A percentile compares a stretch with the other conserved stretches of the same genome.
phyloP scores from a whole-genome alignment of 2,888 invertebrate species.

The Xestia sexstrigata region DNA sequence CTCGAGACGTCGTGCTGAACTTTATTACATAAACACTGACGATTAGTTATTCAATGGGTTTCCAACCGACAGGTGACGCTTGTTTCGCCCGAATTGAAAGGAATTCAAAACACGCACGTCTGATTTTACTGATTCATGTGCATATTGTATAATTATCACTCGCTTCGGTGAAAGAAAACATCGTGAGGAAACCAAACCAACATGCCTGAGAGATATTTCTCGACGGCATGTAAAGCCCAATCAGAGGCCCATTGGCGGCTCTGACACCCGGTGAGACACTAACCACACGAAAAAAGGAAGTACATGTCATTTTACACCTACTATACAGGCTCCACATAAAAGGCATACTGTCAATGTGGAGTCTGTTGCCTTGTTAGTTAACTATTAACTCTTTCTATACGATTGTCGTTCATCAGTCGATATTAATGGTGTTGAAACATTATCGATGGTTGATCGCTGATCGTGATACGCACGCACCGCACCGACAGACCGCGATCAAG shows the following conservation, averaged over 20 bases:
- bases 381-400: not conserved
- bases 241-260: not conserved
- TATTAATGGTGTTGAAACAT: not conserved
- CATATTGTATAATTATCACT: not conserved
- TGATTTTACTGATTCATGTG: not conserved
- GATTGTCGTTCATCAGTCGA: not conserved
- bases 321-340: not conserved
- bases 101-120: not conserved
- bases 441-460: not conserved
- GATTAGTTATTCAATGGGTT: not conserved
- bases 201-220: not conserved
- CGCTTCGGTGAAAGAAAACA: not conserved
- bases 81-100: not conserved
- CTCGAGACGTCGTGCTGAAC: conserved; percentile 27
- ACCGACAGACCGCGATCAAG: not conserved
- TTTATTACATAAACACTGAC: conserved; percentile 11
- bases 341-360: not conserved
- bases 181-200: not conserved
- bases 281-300: not conserved
- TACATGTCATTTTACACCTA: too few species aligned
- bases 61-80: not conserved
- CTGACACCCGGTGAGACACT: not conserved
- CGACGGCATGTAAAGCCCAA: not conserved
- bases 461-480: not conserved
- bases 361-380: not conserved